A percentile compares a stretch with the other conserved stretches of the same genome.
Conservation (phyloP, 1,140 invertebrate genomes). For the Thalassaphorura encarpata region DNA sequence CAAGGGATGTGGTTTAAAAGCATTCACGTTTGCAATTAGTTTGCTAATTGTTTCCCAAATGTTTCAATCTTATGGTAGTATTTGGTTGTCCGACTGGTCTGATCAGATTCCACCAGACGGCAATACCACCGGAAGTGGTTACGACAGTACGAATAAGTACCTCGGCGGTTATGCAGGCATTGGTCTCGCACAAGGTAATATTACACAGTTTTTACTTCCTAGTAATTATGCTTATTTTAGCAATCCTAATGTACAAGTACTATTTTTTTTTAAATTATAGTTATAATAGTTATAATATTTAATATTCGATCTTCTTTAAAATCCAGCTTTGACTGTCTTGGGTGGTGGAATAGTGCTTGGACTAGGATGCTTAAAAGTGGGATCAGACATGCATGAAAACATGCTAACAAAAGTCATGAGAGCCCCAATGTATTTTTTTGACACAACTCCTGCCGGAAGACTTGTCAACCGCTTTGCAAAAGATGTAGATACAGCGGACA, state of each 20-base stretch:
- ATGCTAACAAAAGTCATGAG: conserved; percentile 53
- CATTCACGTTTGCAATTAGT: too few species aligned
- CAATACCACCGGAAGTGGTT: neutral
- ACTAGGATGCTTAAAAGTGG: conserved; percentile 51
- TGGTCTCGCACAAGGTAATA: neutral
- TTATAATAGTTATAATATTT: too few species aligned
- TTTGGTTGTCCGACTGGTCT: neutral
- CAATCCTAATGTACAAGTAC: too few species aligned
- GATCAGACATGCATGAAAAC: conserved; percentile 49
- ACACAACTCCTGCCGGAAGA: conserved; percentile 71
- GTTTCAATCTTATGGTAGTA: too few species aligned
- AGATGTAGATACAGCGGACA: conserved; percentile 62
- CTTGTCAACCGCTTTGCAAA: conserved; percentile 76
- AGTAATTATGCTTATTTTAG: too few species aligned
- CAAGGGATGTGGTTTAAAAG: neutral
- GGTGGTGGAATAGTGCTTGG: conserved; percentile 35
- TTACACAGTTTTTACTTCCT: neutral
- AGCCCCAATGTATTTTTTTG: conserved; percentile 68
- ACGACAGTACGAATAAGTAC: neutral
- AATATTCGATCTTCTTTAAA: too few species aligned
- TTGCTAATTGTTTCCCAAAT: too few species aligned
- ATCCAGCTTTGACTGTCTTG: conserved; percentile 37
- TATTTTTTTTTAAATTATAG: too few species aligned
- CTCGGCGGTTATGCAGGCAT: neutral
- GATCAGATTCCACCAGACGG: neutral